Conservation (phyloP, 2,797 vertebrate species). For the Choloepus didactylus region DNA sequence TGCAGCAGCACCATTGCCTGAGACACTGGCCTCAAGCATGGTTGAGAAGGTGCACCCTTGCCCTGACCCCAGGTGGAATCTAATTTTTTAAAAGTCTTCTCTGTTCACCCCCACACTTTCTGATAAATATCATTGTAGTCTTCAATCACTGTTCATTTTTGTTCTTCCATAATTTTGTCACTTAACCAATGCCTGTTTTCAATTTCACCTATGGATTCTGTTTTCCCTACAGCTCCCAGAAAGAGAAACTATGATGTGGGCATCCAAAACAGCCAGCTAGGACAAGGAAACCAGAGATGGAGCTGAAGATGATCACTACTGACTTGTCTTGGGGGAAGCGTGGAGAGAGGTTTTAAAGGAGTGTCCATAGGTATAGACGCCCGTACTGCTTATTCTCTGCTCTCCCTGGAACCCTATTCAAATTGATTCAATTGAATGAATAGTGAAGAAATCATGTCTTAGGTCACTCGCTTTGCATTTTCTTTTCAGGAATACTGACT, state of each 20-base stretch:
- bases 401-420: not conserved
- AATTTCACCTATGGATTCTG: not conserved
- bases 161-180: not conserved
- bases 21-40: not conserved
- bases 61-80: not conserved
- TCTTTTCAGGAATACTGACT: not conserved
- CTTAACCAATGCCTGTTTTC: not conserved
- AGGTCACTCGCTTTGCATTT: not conserved
- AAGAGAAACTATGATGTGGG: too few relatives aligned
- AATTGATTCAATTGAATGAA: not conserved
- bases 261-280: not conserved
- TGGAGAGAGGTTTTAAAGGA: not conserved
- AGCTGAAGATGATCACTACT: not conserved
- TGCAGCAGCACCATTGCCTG: not conserved
- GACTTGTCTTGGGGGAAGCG: rapidly evolving
- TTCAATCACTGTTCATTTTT: not conserved
- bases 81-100: not conserved
- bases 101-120: not conserved
- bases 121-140: not conserved
- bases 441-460: not conserved
- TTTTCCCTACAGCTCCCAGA: not conserved
- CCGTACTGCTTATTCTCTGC: not conserved
- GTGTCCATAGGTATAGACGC: not conserved
- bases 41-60: too few relatives aligned
- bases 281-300: too few relatives aligned